Percentiles rank a stretch among this genome's conserved stretches.
Evolutionary conservation across 2,797 vertebrate species (phyloP).

Genomic region (Anolis apletophallus): DNA sequence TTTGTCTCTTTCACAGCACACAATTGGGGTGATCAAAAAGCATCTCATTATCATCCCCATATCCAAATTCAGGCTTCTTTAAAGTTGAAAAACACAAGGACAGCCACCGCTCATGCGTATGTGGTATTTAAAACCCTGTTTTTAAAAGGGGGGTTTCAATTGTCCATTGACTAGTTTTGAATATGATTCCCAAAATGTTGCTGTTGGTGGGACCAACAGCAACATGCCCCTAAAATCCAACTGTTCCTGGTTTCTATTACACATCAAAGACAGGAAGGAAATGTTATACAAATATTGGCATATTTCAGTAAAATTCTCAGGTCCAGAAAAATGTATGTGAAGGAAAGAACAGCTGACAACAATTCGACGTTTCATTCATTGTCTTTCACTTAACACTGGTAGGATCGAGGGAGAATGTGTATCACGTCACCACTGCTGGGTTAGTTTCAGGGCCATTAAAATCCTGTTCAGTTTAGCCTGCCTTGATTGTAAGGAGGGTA

Average conservation of each 20-base stretch:
- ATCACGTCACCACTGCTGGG: constrained; percentile 46
- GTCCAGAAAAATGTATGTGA: constrained; percentile 33
- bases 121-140: not conserved
- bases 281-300: constrained; percentile 33
- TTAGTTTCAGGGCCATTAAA: constrained; percentile 52
- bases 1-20: constrained; percentile 43
- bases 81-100: not conserved
- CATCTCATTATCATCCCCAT: constrained; percentile 17
- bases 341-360: constrained; percentile 54
- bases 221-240: not conserved
- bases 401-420: constrained; percentile 37
- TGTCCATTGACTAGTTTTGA: not conserved
- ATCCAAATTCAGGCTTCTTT: constrained; percentile 22
- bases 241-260: constrained; percentile 15
- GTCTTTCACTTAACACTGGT: constrained; percentile 41
- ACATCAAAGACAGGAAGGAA: constrained; percentile 22
- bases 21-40: constrained; percentile 29
- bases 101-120: not conserved
- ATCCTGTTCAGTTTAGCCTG: constrained; percentile 51
- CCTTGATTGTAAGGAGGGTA: constrained; percentile 31
- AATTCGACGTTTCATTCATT: constrained; percentile 20
- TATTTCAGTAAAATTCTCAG: constrained; percentile 28
- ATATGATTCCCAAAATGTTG: not conserved
- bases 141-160: not conserved
- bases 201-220: not conserved